Evolutionary conservation across 1,140 invertebrate genomes (phyloP).

Genomic region (Ruditapes philippinarum): DNA sequence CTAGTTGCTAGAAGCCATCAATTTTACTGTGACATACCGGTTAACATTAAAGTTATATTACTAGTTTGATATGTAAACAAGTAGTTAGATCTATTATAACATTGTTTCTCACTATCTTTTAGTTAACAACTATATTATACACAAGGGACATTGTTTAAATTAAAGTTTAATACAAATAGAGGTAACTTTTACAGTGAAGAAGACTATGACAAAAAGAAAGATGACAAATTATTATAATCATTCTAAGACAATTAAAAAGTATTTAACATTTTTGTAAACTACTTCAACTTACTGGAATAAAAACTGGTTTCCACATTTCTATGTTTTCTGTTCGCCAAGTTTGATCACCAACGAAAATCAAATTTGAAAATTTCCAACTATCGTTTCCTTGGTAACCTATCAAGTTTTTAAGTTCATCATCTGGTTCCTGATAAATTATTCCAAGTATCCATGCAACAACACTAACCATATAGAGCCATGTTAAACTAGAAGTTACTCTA

Average conservation of each 20-base stretch:
- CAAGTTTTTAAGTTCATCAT: constrained; percentile 49
- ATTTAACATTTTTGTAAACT: background rate
- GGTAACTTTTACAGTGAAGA: too few species aligned
- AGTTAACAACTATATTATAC: too few species aligned
- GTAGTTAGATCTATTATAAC: too few species aligned
- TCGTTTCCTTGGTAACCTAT: constrained; percentile 26
- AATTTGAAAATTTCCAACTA: background rate
- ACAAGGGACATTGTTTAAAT: too few species aligned
- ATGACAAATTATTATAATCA: background rate
- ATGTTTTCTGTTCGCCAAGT: constrained; percentile 16
- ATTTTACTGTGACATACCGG: too few species aligned
- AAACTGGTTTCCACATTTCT: constrained; percentile 62
- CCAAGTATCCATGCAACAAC: constrained; percentile 31
- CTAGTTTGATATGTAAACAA: too few species aligned
- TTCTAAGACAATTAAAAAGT: background rate
- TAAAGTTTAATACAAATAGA: too few species aligned
- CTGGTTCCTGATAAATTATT: background rate
- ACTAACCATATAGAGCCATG: constrained; percentile 23
- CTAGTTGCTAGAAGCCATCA: too few species aligned
- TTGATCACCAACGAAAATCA: background rate
- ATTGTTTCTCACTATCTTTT: too few species aligned
- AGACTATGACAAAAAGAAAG: background rate
- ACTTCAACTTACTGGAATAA: constrained; percentile 54
- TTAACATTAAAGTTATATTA: too few species aligned
- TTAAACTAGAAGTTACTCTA: background rate